These are phyloP conservation scores for Chionoecetes opilio DNA, from an alignment of 1,140 invertebrate genomes.

Conservation along the genomic window DNA sequence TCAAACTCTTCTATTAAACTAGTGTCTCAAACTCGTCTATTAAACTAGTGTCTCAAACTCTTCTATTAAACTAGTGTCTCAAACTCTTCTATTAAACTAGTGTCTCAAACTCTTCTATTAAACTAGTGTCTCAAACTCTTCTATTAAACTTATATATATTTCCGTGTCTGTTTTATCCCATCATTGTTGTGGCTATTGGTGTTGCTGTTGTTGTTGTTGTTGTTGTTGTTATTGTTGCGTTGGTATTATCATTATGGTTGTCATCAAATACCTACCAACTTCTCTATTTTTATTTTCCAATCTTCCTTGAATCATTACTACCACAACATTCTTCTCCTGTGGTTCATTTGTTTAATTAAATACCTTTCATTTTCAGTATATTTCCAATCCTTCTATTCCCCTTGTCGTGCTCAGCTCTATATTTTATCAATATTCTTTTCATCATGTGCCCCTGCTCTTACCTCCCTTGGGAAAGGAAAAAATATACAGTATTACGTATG, in stretches of 20 bases:
- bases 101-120: background rate
- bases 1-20: too few relatives aligned
- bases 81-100: too few relatives aligned
- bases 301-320: background rate
- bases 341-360: background rate
- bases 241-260: background rate
- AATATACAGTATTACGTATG: background rate
- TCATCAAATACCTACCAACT: background rate
- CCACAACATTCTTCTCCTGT: background rate
- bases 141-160: background rate
- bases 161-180: background rate
- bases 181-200: background rate
- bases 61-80: background rate
- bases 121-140: too few relatives aligned
- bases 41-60: background rate
- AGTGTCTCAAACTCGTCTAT: background rate
- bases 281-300: background rate
- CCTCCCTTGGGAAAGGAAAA: background rate
- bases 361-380: conserved; percentile 12
- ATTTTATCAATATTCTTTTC: conserved; percentile 31
- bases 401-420: conserved; percentile 11
- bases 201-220: too few relatives aligned
- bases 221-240: too few relatives aligned
- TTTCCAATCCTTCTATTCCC: background rate
- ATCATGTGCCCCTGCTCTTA: background rate